Conservation (phyloP, 2,888 invertebrate species). For the Willowsia nigromaculata region DNA sequence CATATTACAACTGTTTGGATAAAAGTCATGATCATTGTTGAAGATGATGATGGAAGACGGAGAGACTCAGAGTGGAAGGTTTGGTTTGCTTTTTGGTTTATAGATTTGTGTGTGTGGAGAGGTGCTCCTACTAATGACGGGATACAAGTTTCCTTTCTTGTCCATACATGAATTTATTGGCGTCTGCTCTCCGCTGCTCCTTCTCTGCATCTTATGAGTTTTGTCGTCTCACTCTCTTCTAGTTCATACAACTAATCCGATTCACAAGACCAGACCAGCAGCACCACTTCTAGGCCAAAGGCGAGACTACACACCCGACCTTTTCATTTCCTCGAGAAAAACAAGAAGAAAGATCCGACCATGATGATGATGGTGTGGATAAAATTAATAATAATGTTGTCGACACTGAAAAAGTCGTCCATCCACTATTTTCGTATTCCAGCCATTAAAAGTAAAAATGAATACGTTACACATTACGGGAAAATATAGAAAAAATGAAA, state of each 20-base stretch:
- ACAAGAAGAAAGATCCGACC: background rate
- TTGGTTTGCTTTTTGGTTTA: too few relatives aligned
- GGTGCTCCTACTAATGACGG: slow-evolving; percentile 13
- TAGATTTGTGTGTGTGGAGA: too few relatives aligned
- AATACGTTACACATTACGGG: background rate
- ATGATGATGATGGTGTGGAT: background rate
- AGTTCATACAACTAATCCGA: background rate
- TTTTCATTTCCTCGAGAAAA: slow-evolving; percentile 40
- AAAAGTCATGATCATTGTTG: background rate
- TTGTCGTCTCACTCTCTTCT: background rate
- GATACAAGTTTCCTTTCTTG: slow-evolving; percentile 22
- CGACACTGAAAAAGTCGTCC: background rate
- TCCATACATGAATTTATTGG: slow-evolving; percentile 20
- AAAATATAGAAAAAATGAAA: background rate
- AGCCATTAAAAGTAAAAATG: background rate
- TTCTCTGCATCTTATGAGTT: background rate
- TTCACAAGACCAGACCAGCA: background rate
- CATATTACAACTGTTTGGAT: slow-evolving; percentile 1
- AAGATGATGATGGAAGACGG: too few relatives aligned
- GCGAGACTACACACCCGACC: slow-evolving; percentile 42
- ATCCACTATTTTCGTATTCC: slow-evolving; percentile 17
- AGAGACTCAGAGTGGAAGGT: background rate
- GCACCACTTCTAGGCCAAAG: background rate
- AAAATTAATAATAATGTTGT: background rate
- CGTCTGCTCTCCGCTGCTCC: slow-evolving; percentile 24